Base-by-base conservation (phyloP, 2,113 vertebrate species). In the Eretmodus cyanostictus region DNA sequence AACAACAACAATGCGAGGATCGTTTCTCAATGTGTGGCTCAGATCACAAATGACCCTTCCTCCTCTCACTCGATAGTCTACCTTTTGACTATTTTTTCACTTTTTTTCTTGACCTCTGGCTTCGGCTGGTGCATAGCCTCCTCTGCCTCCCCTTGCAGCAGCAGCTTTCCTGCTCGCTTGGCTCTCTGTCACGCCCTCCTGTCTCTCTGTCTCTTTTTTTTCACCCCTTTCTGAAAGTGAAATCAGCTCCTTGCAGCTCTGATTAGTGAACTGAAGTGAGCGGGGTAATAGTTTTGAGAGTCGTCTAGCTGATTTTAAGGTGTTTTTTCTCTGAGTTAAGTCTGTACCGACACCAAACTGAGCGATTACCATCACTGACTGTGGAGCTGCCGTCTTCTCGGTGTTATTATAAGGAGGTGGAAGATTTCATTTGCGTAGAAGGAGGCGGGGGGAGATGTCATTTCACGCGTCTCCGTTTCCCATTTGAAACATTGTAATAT, bases 21-120 rank as follows among this genome's bases (percentile, higher is more conserved):
- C 59, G 34, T 68, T 78, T 81, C 82, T 78, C 34, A 9, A 17
- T 61, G 82, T 63, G 42, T 81, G 79, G 31, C 49, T 88, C 83
- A 85, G 89, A 86, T 90, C 91, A 86, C 87, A 73, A 85, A 87
- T 82, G 86, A 90, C 73, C 63, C 16, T 24, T 57, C 42, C 63
- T 38, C 36, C 89, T 83, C 86, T 71, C 42, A 24, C 31, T 13
- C 73, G 38, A 29, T 55, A 81, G 94, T 97, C 97, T 98, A 98
- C 97, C 97, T 98, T 93, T 98, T 97, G 86, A 98, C 97, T 88
- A 96, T 94, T 91, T 94, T 96, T 71, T 95, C 89, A 9, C 96
- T 90, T 97, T 98, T 98, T 95, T 98, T 98, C 97, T 97, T 97
- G 91, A 96, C 97, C 95, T 96, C 95, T 88, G 97, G 96, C 95